phyloP scores from a whole-genome alignment of 2,888 invertebrate genomes.

The Brachypalpus laphriformis region DNA sequence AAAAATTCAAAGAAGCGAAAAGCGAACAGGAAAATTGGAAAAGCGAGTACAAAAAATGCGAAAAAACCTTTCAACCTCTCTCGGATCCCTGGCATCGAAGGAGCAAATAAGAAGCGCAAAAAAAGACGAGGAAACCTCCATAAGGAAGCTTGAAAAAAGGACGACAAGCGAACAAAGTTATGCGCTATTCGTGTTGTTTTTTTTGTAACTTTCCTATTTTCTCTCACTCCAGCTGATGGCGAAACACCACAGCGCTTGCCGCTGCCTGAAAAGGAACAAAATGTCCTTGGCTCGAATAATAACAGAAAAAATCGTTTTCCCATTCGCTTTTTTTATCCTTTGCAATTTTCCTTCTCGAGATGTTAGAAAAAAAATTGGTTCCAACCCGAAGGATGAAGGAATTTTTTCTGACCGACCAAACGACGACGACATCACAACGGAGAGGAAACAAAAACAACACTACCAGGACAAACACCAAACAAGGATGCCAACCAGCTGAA shows the following conservation, averaged over 20 bases:
- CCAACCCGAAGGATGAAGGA: slow-evolving; percentile 57
- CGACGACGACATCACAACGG: slow-evolving; percentile 20
- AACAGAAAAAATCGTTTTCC: slow-evolving; percentile 72
- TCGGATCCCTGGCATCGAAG: slow-evolving; percentile 58
- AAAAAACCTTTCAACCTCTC: slow-evolving; percentile 58
- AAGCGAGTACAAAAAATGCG: slow-evolving; percentile 36
- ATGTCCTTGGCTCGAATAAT: slow-evolving; percentile 73
- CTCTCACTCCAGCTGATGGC: slow-evolving; percentile 41
- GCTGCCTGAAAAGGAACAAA: slow-evolving; percentile 54
- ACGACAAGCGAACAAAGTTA: slow-evolving; percentile 64
- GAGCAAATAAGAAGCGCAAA: slow-evolving; percentile 53
- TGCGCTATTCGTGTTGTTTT: slow-evolving; percentile 57
- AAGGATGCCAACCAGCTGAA: slow-evolving; percentile 70
- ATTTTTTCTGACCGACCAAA: slow-evolving; percentile 57
- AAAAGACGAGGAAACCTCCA: slow-evolving; percentile 50
- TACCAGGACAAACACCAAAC: slow-evolving; percentile 58
- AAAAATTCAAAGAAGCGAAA: slow-evolving; percentile 50
- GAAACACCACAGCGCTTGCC: slow-evolving; percentile 36
- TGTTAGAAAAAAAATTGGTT: background rate
- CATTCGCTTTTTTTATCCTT: slow-evolving; percentile 40
- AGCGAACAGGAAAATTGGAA: slow-evolving; percentile 68
- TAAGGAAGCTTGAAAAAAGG: slow-evolving; percentile 51
- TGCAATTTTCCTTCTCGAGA: slow-evolving; percentile 55
- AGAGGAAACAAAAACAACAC: slow-evolving; percentile 25
- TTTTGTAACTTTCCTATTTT: slow-evolving; percentile 64